phyloP scores from a whole-genome alignment of 1,140 invertebrate species.

The Drosophila jambulina region DNA sequence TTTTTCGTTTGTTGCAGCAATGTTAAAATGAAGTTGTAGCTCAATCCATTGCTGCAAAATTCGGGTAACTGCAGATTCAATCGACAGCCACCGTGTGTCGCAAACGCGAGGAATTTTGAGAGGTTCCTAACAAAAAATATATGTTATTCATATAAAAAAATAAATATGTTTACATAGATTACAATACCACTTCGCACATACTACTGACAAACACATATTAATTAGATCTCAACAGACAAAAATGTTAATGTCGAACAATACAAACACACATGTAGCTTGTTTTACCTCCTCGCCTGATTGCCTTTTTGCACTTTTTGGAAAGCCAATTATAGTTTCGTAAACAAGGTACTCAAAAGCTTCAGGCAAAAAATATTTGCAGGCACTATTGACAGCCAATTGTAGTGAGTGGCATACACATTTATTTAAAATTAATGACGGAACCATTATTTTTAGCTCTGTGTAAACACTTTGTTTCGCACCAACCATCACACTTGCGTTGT shows the following conservation, averaged over 20 bases:
- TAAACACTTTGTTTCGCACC: constrained; percentile 11
- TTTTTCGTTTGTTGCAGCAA: background rate
- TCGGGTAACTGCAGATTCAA: background rate
- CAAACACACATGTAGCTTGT: background rate
- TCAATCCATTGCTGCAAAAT: background rate
- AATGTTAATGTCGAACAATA: background rate
- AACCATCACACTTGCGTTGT: constrained; percentile 25
- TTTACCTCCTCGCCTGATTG: background rate
- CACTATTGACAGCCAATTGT: background rate
- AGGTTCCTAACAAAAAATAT: background rate
- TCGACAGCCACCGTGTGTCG: background rate
- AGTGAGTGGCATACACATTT: background rate
- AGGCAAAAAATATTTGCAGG: background rate
- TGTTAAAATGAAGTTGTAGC: background rate
- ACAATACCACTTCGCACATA: background rate
- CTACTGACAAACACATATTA: background rate
- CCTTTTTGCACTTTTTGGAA: background rate
- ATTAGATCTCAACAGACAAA: background rate
- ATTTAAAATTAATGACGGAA: background rate
- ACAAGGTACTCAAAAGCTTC: background rate
- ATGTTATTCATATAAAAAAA: background rate
- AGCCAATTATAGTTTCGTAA: background rate
- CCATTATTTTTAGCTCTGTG: constrained; percentile 9
- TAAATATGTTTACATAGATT: background rate
- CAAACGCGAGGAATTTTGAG: background rate